phyloP scores from a whole-genome alignment of 30 jellyfish, hydroid and myxozoan genomes.

The Cassiopea xamachana region DNA sequence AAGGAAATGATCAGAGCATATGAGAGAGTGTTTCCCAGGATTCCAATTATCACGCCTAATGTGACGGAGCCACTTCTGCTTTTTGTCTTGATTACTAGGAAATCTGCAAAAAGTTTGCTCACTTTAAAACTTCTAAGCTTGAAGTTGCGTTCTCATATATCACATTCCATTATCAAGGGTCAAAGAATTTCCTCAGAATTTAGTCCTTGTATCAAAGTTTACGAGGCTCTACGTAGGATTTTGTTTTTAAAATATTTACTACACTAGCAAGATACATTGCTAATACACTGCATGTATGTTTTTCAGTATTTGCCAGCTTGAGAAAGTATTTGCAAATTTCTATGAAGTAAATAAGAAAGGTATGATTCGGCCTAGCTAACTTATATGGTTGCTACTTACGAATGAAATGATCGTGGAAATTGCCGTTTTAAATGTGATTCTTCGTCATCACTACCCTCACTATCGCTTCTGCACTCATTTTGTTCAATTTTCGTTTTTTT shows the following conservation, averaged over 20 bases:
- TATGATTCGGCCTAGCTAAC: not conserved
- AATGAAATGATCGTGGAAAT: conserved; percentile 53
- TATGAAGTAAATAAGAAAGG: not conserved
- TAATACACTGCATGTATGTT: not conserved
- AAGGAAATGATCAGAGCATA: conserved; percentile 23
- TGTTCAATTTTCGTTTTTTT: conserved; percentile 17
- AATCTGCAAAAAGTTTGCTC: conserved; percentile 7
- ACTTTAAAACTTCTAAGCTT: not conserved
- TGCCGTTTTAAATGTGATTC: conserved; percentile 29
- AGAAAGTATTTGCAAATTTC: not conserved
- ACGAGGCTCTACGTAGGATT: not conserved
- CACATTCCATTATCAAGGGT: not conserved
- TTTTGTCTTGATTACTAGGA: conserved; percentile 11
- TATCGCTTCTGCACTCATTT: conserved; percentile 44
- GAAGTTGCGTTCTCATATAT: not conserved
- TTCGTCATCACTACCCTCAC: conserved; percentile 58
- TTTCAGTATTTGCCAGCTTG: not conserved
- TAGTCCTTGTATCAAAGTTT: not conserved
- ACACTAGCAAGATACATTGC: not conserved
- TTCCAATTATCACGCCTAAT: conserved; percentile 24
- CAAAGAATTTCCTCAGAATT: not conserved
- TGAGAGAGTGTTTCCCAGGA: conserved; percentile 21
- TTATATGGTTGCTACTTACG: conserved; percentile 26
- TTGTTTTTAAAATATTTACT: not conserved
- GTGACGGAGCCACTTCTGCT: conserved; percentile 11